phyloP scores from a whole-genome alignment of 2,888 invertebrate genomes.

The Netelia melanura region DNA sequence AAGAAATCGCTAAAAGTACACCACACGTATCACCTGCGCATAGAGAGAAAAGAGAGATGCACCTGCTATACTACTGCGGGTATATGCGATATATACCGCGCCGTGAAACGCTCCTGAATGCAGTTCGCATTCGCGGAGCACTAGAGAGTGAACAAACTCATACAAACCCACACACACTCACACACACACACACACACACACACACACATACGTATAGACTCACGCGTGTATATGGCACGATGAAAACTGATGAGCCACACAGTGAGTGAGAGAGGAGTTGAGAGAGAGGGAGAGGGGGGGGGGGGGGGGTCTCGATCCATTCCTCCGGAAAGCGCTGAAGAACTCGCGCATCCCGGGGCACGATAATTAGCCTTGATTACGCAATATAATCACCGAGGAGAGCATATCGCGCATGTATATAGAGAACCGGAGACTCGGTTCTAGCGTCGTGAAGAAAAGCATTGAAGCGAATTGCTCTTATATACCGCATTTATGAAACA shows the following conservation, averaged over 20 bases:
- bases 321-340: constrained; percentile 73
- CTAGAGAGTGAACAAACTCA: constrained; percentile 4
- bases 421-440: constrained; percentile 35
- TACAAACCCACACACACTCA: neutral
- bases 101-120: constrained; percentile 51
- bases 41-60: constrained; percentile 11
- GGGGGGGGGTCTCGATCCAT: constrained; percentile 64
- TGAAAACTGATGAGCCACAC: constrained; percentile 34
- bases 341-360: constrained; percentile 68
- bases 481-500: neutral
- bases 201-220: neutral
- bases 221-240: neutral
- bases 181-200: constrained; percentile 9
- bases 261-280: constrained; percentile 7
- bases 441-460: constrained; percentile 4
- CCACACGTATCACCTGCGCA: constrained; percentile 56
- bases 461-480: neutral
- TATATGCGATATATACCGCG: constrained; percentile 29
- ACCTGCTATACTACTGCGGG: constrained; percentile 31
- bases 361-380: constrained; percentile 81
- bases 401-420: constrained; percentile 44
- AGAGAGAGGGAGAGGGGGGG: neutral
- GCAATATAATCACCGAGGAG: constrained; percentile 77
- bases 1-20: constrained; percentile 48
- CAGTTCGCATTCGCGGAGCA: constrained; percentile 41